A percentile compares a stretch with the other conserved stretches of the same genome.
Evolutionary conservation across 2,888 invertebrate genomes (phyloP).

Genomic region (Cryptus viduatorius): DNA sequence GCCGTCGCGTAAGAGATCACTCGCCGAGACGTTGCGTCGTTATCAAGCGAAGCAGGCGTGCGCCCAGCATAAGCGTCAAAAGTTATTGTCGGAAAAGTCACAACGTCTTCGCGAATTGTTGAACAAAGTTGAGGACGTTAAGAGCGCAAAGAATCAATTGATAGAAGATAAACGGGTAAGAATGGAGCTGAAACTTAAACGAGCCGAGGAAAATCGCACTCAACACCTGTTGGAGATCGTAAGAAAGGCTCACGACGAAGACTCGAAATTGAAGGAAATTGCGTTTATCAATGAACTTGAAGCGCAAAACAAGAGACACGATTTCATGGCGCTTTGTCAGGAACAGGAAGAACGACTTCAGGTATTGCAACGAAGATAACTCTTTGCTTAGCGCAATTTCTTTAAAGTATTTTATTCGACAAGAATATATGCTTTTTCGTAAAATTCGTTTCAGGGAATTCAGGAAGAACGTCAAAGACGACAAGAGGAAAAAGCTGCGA

Average conservation of each 20-base stretch:
- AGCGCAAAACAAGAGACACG: constrained; percentile 96
- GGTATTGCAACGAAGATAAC: constrained; percentile 65
- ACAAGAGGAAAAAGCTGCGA: constrained; percentile 96
- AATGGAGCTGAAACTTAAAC: constrained; percentile 91
- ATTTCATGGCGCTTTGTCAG: constrained; percentile 94
- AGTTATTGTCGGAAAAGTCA: constrained; percentile 93
- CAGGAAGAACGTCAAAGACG: constrained; percentile 93
- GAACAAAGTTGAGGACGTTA: constrained; percentile 94
- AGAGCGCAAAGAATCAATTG: constrained; percentile 93
- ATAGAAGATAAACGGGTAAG: constrained; percentile 92
- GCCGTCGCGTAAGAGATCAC: constrained; percentile 93
- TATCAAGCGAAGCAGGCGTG: constrained; percentile 96
- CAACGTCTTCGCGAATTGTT: constrained; percentile 94
- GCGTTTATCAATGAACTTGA: constrained; percentile 98
- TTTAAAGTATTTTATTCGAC: background rate
- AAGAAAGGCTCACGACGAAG: constrained; percentile 98
- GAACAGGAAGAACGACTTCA: constrained; percentile 91
- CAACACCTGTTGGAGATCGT: constrained; percentile 92
- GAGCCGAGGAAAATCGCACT: constrained; percentile 96
- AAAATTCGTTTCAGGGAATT: constrained; percentile 87
- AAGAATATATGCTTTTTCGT: background rate
- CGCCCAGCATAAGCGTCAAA: constrained; percentile 94
- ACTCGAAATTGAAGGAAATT: constrained; percentile 98
- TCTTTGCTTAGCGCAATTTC: background rate
- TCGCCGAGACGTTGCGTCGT: constrained; percentile 91